phyloP scores from a whole-genome alignment of 2,888 invertebrate genomes.

The Tuta absoluta region DNA sequence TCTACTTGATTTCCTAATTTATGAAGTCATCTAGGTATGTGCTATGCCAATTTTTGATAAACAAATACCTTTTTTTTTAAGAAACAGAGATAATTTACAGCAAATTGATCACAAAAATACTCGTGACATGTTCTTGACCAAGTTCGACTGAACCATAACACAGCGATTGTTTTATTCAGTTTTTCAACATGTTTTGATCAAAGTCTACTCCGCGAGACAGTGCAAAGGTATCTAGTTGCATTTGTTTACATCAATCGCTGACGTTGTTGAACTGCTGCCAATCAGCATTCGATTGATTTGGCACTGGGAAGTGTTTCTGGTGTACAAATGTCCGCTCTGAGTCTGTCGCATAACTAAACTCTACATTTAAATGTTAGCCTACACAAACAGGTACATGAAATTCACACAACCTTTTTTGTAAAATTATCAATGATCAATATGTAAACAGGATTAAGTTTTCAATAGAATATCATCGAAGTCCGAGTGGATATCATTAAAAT shows the following conservation, averaged over 20 bases:
- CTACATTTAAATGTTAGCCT: neutral
- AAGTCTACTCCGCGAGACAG: neutral
- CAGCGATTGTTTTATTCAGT: neutral
- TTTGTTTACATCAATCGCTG: slow-evolving; percentile 21
- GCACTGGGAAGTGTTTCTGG: slow-evolving; percentile 10
- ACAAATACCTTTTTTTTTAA: too few species aligned
- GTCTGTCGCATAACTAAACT: neutral
- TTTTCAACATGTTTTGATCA: neutral
- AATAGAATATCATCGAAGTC: too few species aligned
- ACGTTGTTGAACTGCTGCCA: slow-evolving; percentile 17
- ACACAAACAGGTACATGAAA: neutral
- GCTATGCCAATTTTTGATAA: neutral
- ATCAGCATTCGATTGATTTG: slow-evolving; percentile 8
- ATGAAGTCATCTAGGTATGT: neutral
- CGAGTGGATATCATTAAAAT: too few species aligned
- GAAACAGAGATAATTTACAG: too few species aligned
- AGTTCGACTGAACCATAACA: neutral
- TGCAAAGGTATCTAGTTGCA: neutral
- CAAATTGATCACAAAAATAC: too few species aligned
- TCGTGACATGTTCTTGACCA: too few species aligned
- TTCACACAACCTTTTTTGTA: too few species aligned
- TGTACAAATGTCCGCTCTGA: neutral
- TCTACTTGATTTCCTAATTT: neutral
- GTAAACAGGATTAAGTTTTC: too few species aligned
- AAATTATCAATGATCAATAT: too few species aligned